Percentiles rank a stretch among this genome's conserved stretches.
These are phyloP conservation scores for Drosophila nr. perissopoda DNA, from an alignment of 2,888 invertebrate species.

Conservation along the genomic window DNA sequence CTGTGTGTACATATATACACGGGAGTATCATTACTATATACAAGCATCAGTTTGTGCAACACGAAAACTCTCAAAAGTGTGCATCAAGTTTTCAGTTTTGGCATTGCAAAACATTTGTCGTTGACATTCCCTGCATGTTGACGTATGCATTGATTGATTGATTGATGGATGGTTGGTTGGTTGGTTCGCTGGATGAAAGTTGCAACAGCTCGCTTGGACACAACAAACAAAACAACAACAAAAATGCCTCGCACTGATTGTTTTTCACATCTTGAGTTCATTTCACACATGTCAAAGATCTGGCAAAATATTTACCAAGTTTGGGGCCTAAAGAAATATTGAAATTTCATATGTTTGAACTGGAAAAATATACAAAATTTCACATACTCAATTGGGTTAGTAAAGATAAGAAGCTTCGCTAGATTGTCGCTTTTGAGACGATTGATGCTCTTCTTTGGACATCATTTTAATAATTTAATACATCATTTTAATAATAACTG, in stretches of 20 bases:
- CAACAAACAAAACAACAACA: conserved; percentile 11
- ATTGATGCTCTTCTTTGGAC: not conserved
- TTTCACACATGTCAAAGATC: conserved; percentile 40
- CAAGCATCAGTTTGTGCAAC: conserved; percentile 3
- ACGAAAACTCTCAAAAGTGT: conserved; percentile 41
- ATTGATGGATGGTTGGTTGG: conserved; percentile 33
- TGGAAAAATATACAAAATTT: not conserved
- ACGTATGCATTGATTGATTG: conserved; percentile 68
- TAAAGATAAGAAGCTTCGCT: not conserved
- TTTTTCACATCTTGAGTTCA: conserved; percentile 18
- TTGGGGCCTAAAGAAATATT: conserved; percentile 6
- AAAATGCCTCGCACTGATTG: conserved; percentile 10
- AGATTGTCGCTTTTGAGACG: not conserved
- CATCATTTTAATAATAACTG: not conserved
- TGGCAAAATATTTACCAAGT: conserved; percentile 18
- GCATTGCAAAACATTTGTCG: conserved; percentile 61
- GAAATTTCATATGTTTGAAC: not conserved
- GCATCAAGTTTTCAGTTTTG: conserved; percentile 40
- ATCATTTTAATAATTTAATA: not conserved
- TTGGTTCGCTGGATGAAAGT: conserved; percentile 30
- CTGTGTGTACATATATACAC: conserved; percentile 6
- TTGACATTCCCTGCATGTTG: conserved; percentile 64
- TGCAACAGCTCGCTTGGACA: conserved; percentile 11
- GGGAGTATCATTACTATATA: not conserved
- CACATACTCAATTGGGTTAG: not conserved